Base-by-base conservation (phyloP, 2,797 vertebrate species). In the Anguilla marmorata region DNA sequence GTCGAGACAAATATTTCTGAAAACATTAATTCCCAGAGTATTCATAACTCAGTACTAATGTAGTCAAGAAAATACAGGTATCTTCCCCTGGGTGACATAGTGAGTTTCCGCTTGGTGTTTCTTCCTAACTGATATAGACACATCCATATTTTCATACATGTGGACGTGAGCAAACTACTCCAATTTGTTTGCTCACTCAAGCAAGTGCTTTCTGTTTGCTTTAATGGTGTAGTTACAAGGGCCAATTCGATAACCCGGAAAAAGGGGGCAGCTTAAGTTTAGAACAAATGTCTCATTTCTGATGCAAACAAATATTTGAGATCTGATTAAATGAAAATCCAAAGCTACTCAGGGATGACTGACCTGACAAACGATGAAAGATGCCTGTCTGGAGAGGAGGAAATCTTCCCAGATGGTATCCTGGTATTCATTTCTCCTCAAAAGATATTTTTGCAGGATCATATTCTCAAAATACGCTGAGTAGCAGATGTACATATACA, bases 221-320 rank as follows among this genome's bases (percentile, higher is more conserved):
- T 85, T 86, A 48, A 87, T 91, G 88, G 90, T 27, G 85, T 85
- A 88, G 86, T 4, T 30, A 90, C 85, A 88, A 24, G 83, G 76
- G 82, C 85, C 79, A 66, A 88, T 87, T 88, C 85, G 83, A 88
- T 86, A 50, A 89, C 89, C 86, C n/a, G 86, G 58, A 27, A 84
- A 52, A 66, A 88, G 54, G 86, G 89, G 56, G 16, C 69, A 74
- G 33, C 76, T 92, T 45, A 79, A 89, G 87, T 79, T 76, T 80
- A 52, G 69, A 87, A 88, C 83, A 87, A 90, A 90, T 89, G 90
- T 83, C 85, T 85, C 69, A 72, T 74, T 90, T 88, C 79, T 89
- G 89, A 54, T 90, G 88, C 86, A 93, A 93, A 92, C 89, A 90
- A 86, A 88, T 50, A 88, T 87, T 90, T 90, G 24, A 50, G 87